Base-by-base conservation (phyloP, 2,113 vertebrate genomes). In the Panthera uncia region DNA sequence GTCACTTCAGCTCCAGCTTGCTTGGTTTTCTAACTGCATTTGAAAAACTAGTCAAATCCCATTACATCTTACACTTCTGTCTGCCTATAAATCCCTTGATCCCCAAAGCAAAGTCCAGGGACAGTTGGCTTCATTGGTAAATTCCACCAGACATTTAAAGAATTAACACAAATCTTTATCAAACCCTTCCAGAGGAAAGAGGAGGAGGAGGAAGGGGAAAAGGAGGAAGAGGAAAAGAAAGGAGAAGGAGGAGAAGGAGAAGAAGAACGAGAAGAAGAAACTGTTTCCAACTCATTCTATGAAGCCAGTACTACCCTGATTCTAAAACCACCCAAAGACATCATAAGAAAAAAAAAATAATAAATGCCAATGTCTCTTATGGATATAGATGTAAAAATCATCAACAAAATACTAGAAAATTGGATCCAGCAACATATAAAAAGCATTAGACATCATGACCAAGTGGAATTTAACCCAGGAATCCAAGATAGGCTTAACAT, bases 271-370 rank as follows among this genome's bases (percentile, higher is more conserved):
- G 73, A 48, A 83, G 9, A 63, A 3, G 4, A 80, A 95, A 94
- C 10, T 33, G 33, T 83, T 96, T 73, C 19, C 14, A 94, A 65
- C 14, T 90, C 11, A 78, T 52, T 91, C 33, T 81, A 45, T 86
- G 41, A 94, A 48, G 25, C 6, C 18, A 83, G 25, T 71, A 68
- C 29, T 52, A 85, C 19, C 61, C 33, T 73, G 45, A 95, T 85
- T 94, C n/a, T 29, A 95, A 93, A 95, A 95, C 52, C 50, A 94
- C 27, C 38, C 3, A 83, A 63, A 83, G 18, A 66, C 16, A 73
- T 57, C 36, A 96, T 1, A 61, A 89, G 10, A 57, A 92, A 92
- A 38, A 33, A 93, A 91, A 1, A 45, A 45, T 45, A 74, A 78
- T 21, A 83, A 2, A 94, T 33, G 4, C 50, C 7, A 45, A 23